phyloP scores from a whole-genome alignment of 2,113 vertebrate species.

The Gnathonemus echidnorhynchus region DNA sequence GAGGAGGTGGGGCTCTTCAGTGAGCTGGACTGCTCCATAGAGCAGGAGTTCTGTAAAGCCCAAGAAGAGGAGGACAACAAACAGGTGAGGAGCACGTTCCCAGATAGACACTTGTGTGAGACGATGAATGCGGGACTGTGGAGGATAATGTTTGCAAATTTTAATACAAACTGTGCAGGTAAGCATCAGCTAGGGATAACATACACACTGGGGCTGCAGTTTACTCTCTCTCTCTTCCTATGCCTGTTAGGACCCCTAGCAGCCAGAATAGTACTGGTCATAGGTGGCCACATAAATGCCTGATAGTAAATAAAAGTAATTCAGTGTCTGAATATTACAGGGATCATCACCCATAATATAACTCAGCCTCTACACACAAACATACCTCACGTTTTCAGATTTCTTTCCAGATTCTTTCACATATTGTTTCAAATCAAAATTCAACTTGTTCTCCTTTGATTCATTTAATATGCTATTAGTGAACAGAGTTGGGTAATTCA shows the following conservation, averaged over 20 bases:
- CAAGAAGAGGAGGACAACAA: constrained; percentile 88
- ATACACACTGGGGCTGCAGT: not conserved
- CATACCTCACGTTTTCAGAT: not conserved
- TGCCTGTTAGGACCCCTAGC: not conserved
- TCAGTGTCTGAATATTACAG: not conserved
- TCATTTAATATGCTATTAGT: not conserved
- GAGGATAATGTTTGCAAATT: not conserved
- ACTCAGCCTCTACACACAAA: not conserved
- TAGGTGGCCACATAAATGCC: not conserved
- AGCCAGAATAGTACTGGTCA: not conserved
- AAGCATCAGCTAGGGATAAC: not conserved
- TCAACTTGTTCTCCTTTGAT: not conserved
- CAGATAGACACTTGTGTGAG: not conserved
- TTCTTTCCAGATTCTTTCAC: not conserved
- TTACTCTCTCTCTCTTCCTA: not conserved
- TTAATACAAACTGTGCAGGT: not conserved
- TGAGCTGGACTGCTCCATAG: constrained; percentile 80
- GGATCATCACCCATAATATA: not conserved
- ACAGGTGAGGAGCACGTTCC: constrained; percentile 62
- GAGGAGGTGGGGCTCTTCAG: constrained; percentile 96
- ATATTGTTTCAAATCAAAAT: not conserved
- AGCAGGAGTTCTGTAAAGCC: constrained; percentile 85
- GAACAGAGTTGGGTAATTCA: not conserved
- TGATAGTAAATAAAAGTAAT: not conserved
- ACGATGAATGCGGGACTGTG: not conserved